Conservation (phyloP, 2,888 invertebrate genomes). For the Eristalis intricaria region DNA sequence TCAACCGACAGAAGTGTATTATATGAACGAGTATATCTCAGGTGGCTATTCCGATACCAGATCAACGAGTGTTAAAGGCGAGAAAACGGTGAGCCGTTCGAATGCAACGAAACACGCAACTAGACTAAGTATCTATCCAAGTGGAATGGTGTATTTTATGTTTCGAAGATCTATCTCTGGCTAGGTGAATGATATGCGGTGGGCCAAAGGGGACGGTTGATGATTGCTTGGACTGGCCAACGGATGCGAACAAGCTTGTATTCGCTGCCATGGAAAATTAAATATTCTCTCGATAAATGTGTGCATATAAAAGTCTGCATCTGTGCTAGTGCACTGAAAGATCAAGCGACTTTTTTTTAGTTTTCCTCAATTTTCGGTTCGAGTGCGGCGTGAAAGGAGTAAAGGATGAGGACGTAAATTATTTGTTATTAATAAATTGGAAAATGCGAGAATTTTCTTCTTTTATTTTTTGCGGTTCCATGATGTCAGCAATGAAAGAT, state of each 20-base stretch:
- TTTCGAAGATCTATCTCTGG: slow-evolving; percentile 27
- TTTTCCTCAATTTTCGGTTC: neutral
- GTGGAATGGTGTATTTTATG: slow-evolving; percentile 51
- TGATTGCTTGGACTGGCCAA: slow-evolving; percentile 29
- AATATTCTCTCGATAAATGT: neutral
- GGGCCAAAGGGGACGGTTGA: slow-evolving; percentile 13
- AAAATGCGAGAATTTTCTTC: slow-evolving; percentile 51
- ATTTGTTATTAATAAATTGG: slow-evolving; percentile 58
- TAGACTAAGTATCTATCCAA: slow-evolving; percentile 46
- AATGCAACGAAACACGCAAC: slow-evolving; percentile 25
- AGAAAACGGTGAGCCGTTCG: slow-evolving; percentile 13
- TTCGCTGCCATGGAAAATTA: slow-evolving; percentile 19
- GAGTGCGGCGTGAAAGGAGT: neutral
- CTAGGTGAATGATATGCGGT: neutral
- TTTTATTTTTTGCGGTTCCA: slow-evolving; percentile 36
- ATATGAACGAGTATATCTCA: neutral
- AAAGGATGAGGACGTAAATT: neutral
- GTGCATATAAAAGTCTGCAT: neutral
- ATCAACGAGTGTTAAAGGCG: neutral
- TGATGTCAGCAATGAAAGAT: slow-evolving; percentile 55
- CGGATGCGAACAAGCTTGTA: neutral
- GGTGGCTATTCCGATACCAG: neutral
- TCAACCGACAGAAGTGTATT: neutral
- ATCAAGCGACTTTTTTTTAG: neutral
- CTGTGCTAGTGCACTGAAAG: too few relatives aligned